Percentiles rank a stretch among this genome's conserved stretches.
Conservation (phyloP, 2,797 vertebrate genomes). For the Malurus leucopterus region DNA sequence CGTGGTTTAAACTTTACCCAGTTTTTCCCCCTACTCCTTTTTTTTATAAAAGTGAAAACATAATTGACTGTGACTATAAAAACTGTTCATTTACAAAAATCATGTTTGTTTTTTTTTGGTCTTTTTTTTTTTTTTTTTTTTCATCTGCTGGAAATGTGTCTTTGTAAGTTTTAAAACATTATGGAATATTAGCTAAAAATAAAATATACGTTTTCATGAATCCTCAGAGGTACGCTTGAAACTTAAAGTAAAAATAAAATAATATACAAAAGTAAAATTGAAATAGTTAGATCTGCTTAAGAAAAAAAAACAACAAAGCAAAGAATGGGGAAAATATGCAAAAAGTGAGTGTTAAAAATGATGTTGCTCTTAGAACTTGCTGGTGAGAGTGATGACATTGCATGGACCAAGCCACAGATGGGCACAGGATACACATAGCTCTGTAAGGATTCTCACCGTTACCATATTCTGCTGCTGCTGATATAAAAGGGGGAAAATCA, state of each 20-base stretch:
- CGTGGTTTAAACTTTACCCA: neutral
- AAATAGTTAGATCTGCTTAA: neutral
- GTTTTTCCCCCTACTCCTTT: neutral
- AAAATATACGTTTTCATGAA: neutral
- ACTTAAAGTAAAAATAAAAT: neutral
- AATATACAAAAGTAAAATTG: neutral
- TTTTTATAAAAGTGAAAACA: neutral
- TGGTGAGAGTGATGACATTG: neutral
- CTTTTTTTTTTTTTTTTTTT: accelerated
- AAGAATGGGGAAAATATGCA: neutral
- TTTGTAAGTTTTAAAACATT: neutral
- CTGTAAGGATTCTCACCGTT: neutral
- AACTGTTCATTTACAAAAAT: neutral
- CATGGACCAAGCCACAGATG: neutral
- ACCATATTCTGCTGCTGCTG: neutral
- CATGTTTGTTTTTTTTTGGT: neutral
- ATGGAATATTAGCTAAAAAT: neutral
- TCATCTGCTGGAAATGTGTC: neutral
- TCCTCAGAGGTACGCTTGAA: neutral
- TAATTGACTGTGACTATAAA: neutral
- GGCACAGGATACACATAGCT: accelerated
- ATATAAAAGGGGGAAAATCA: neutral
- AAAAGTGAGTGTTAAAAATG: neutral
- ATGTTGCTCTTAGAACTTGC: neutral
- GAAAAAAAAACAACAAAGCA: neutral